Evolutionary conservation across 2,888 invertebrate species (phyloP).

Genomic region (Pseudococcus longispinus): DNA sequence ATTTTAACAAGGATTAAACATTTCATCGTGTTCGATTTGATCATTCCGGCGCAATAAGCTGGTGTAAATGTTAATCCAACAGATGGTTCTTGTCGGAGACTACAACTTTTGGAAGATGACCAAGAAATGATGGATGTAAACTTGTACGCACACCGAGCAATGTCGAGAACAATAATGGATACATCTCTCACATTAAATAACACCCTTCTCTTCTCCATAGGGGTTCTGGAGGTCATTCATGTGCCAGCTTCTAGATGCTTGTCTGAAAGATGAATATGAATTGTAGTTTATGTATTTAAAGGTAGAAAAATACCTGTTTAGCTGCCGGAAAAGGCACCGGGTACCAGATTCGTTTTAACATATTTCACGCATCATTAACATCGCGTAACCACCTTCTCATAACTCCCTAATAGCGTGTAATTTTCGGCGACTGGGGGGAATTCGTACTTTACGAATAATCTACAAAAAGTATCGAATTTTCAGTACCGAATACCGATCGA

Average conservation of each 20-base stretch:
- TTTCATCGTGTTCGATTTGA: background rate
- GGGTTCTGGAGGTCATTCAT: background rate
- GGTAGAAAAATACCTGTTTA: constrained; percentile 42
- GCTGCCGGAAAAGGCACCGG: background rate
- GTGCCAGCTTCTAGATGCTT: background rate
- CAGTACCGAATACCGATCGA: background rate
- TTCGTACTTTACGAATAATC: constrained; percentile 1
- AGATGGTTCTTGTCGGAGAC: constrained; percentile 15
- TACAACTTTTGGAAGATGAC: background rate
- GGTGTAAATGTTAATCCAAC: constrained; percentile 12
- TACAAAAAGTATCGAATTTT: background rate
- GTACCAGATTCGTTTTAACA: constrained; percentile 19
- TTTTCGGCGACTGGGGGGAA: background rate
- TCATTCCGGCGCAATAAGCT: background rate
- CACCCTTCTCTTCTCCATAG: background rate
- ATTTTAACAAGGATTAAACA: constrained; percentile 45
- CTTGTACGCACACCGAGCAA: no score
- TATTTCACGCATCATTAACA: constrained; percentile 50
- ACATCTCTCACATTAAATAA: background rate
- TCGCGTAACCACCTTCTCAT: constrained; percentile 49
- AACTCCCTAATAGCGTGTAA: constrained; percentile 51
- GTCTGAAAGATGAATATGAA: background rate
- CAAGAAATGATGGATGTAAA: background rate
- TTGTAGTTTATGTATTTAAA: background rate
- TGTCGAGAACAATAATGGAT: background rate